Conservation (phyloP, 1,140 invertebrate genomes). For the Atta cephalotes region DNA sequence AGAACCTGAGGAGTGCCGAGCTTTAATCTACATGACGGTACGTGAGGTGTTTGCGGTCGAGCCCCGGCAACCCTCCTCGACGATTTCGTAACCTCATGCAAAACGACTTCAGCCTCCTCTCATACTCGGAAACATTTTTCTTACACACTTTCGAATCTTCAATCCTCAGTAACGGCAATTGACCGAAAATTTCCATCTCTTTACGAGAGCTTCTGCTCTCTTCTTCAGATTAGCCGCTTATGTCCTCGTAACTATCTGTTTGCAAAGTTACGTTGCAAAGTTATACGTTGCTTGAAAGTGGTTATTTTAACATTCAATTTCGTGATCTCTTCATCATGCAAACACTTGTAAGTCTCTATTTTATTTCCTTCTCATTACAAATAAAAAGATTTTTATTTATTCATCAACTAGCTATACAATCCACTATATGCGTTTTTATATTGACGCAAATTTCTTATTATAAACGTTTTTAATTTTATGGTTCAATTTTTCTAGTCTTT, state of each 20-base stretch:
- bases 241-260: background rate
- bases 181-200: slow-evolving; percentile 14
- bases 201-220: background rate
- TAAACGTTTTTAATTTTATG: background rate
- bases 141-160: slow-evolving; percentile 42
- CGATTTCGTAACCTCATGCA: slow-evolving; percentile 64
- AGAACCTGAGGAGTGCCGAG: slow-evolving; percentile 28
- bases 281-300: background rate
- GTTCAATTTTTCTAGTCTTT: background rate
- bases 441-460: background rate
- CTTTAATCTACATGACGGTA: slow-evolving; percentile 80
- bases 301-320: slow-evolving; percentile 22
- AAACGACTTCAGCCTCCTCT: slow-evolving; percentile 45
- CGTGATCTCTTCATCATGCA: background rate
- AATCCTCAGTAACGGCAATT: background rate
- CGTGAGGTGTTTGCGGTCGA: background rate
- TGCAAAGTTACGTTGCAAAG: background rate
- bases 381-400: background rate
- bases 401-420: background rate
- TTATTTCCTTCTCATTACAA: background rate
- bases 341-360: background rate
- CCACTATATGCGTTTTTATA: background rate
- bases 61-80: slow-evolving; percentile 28
- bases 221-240: background rate
- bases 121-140: background rate